These are phyloP conservation scores for Cardinalis cardinalis DNA, from an alignment of 2,113 vertebrate genomes.

Conservation along the genomic window DNA sequence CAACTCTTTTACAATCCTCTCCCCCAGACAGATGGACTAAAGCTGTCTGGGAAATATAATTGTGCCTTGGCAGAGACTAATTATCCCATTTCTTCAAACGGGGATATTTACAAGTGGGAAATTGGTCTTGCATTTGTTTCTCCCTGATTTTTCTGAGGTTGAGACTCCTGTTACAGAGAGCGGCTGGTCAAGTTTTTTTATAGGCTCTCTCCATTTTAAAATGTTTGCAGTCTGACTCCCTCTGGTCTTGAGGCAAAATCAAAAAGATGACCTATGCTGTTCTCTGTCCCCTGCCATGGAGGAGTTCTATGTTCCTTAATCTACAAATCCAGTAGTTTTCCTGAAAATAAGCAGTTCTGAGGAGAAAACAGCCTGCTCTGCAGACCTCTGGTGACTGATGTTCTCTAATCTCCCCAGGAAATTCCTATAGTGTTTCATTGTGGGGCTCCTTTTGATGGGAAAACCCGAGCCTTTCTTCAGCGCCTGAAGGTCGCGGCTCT, in stretches of 20 bases:
- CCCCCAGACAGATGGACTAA: not conserved
- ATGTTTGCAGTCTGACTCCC: not conserved
- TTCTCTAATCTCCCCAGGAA: not conserved
- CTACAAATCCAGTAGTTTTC: not conserved
- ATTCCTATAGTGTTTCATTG: rapidly evolving
- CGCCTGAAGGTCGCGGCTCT: not conserved
- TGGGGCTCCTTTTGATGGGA: not conserved
- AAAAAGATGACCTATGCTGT: not conserved
- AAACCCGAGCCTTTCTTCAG: not conserved
- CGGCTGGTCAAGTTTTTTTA: not conserved
- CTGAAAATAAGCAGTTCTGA: not conserved
- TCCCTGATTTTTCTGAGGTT: not conserved
- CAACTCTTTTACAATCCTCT: not conserved
- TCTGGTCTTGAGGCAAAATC: not conserved
- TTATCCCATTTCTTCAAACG: not conserved
- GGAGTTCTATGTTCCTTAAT: not conserved
- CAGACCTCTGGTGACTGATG: not conserved
- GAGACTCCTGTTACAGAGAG: not conserved
- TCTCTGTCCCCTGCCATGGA: not conserved
- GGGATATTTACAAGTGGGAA: not conserved
- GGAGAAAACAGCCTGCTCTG: not conserved
- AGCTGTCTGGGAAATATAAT: not conserved
- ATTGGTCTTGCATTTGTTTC: not conserved
- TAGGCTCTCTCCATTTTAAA: not conserved
- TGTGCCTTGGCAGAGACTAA: not conserved